Percentiles rank a stretch among this genome's conserved stretches.
phyloP scores from a whole-genome alignment of 92 coral and sea anemone genomes.

The Blastomussa wellsi region DNA sequence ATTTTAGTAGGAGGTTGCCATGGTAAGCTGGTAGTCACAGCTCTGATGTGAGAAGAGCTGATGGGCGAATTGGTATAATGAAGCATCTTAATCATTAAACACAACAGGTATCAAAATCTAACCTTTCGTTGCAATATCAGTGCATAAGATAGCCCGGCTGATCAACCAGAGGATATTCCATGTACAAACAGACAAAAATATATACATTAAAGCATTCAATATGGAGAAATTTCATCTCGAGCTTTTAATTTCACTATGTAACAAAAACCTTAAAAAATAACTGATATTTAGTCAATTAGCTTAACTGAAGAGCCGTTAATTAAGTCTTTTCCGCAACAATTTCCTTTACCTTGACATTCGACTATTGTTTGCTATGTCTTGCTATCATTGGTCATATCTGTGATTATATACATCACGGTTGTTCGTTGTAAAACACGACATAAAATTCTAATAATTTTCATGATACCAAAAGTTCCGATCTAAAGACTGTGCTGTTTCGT shows the following conservation, averaged over 20 bases:
- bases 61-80: neutral
- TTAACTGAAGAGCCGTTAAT: neutral
- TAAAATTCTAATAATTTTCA: neutral
- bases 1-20: neutral
- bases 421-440: neutral
- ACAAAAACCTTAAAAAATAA: neutral
- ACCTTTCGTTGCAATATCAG: no score
- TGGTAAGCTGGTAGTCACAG: neutral
- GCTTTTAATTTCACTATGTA: neutral
- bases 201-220: neutral
- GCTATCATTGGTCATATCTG: neutral
- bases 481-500: no score
- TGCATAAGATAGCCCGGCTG: neutral
- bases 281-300: neutral
- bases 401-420: neutral
- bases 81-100: neutral
- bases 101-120: neutral
- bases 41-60: neutral
- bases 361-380: neutral
- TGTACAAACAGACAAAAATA: neutral
- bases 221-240: neutral
- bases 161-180: neutral
- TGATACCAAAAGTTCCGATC: neutral
- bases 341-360: neutral
- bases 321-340: neutral